Evolutionary conservation across 2,888 invertebrate genomes (phyloP), one percentile per base, ranked within the genome.

Genomic region (Heteropelma amictum): DNA sequence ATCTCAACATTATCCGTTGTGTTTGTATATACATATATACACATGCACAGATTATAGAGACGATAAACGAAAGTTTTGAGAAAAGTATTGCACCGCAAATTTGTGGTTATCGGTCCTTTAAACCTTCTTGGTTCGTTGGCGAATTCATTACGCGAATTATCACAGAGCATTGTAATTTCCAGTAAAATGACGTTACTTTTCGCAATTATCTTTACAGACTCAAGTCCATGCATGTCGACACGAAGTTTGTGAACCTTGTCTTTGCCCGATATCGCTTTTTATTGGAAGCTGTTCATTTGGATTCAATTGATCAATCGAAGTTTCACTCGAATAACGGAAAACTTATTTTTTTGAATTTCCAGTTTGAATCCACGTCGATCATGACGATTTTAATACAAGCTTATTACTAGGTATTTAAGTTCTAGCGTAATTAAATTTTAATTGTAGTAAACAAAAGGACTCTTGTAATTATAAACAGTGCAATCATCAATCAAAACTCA

Each of bases 391-490:
- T 83, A 86, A 85, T 84, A 83, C 81, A 82, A 83, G 76, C 77
- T 80, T 78, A 71, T 61, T 72, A 75, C 74, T 77, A 79, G 79
- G 49, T 67, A 76, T 67, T 56, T 65, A 67, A 75, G 53, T 75
- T 69, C 21, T 79, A 78, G 77, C 40, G 45, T 73, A 75, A 77
- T 70, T 75, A 69, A 67, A 77, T 71, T 75, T 76, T 63, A 74
- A 72, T 71, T 47, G 19, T 61, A 49, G 3, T 4, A 21, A 58
- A 17, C 10, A 12, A 19, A 21, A 35, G 26, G 40, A 40, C 33
- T 82, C 80, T 81, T 84, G 82, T 86, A 84, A 86, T 85, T 85
- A 83, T 82, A 81, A 86, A 86, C 85, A 84, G 88, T 88, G 88
- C 88, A 88, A 88, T 88, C 82, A 82, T 85, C 79, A 81, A 82